phyloP scores from a whole-genome alignment of 2,888 invertebrate species.

The Thumatha senex region DNA sequence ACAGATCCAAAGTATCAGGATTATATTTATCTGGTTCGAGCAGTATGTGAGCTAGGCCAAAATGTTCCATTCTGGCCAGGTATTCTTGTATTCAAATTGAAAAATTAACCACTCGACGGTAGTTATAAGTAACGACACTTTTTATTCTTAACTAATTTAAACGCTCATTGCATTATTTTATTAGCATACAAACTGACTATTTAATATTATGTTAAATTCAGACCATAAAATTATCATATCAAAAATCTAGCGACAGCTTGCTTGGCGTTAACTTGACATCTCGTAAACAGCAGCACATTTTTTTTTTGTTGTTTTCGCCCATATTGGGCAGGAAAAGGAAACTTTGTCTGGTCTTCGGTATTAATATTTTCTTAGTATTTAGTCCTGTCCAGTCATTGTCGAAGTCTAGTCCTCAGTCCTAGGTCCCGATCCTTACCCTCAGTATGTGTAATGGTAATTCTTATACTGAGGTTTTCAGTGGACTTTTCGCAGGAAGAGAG shows the following conservation, averaged over 20 bases:
- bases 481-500: too few relatives aligned
- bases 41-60: constrained; percentile 84
- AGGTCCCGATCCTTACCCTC: too few relatives aligned
- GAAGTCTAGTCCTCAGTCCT: too few relatives aligned
- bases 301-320: too few relatives aligned
- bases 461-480: too few relatives aligned
- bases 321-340: too few relatives aligned
- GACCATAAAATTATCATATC: constrained; percentile 34
- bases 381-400: too few relatives aligned
- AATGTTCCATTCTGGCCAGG: constrained; percentile 68
- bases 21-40: constrained; percentile 90
- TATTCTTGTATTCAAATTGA: too few relatives aligned
- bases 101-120: constrained; percentile 18
- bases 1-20: constrained; percentile 96
- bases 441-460: too few relatives aligned
- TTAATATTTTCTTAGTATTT: too few relatives aligned
- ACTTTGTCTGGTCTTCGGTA: too few relatives aligned
- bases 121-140: constrained; percentile 18
- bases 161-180: constrained; percentile 66
- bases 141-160: constrained; percentile 49
- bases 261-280: not conserved
- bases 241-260: constrained; percentile 2
- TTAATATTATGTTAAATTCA: constrained; percentile 46
- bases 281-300: not conserved
- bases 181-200: constrained; percentile 59